phyloP scores from a whole-genome alignment of 2,113 vertebrate species.

The Takifugu flavidus region DNA sequence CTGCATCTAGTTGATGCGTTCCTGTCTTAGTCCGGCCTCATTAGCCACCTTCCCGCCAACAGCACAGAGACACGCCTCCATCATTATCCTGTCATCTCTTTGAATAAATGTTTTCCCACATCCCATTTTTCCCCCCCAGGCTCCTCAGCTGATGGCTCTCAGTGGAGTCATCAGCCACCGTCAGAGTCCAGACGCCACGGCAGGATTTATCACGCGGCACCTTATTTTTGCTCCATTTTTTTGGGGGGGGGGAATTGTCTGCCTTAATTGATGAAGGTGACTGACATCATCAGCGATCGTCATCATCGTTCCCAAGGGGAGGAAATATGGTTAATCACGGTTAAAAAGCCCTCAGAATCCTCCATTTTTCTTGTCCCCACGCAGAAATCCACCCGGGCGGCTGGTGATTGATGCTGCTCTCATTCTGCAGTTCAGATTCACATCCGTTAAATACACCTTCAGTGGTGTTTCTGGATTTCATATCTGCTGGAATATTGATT shows the following conservation, averaged over 20 bases:
- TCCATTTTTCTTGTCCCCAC: background rate
- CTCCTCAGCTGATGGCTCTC: background rate
- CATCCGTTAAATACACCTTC: conserved; percentile 59
- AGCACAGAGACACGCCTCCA: conserved; percentile 1
- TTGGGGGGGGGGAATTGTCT: no score
- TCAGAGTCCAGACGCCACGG: background rate
- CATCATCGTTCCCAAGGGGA: no score
- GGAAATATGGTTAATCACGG: no score
- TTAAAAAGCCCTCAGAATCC: background rate
- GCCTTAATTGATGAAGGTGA: no score
- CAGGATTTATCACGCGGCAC: background rate
- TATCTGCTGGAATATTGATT: conserved; percentile 65
- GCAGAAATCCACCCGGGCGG: background rate
- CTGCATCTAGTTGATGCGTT: background rate
- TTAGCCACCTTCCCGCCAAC: background rate
- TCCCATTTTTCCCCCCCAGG: background rate
- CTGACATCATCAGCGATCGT: no score
- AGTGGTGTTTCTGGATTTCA: conserved; percentile 46
- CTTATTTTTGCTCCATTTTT: background rate
- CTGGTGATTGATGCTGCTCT: conserved; percentile 46
- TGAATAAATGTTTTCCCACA: background rate
- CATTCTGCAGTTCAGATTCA: conserved; percentile 46
- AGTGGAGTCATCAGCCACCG: background rate
- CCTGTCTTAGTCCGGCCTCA: background rate
- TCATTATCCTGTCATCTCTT: background rate